A percentile compares a stretch with the other conserved stretches of the same genome.
Evolutionary conservation across 2,797 vertebrate genomes (phyloP).

Genomic region (Bucorvus abyssinicus): DNA sequence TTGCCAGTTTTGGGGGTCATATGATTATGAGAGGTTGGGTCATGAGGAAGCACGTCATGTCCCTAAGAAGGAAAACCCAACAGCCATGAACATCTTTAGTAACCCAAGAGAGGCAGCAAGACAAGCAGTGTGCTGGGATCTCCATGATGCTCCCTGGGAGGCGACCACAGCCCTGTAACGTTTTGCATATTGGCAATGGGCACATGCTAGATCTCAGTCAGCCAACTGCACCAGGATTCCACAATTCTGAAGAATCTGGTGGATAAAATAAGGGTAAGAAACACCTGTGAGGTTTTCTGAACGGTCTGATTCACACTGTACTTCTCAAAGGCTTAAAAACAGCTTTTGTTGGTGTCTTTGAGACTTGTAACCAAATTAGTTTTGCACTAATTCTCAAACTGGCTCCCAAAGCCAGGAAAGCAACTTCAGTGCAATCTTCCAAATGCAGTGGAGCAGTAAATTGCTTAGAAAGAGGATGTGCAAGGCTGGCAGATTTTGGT

Average conservation of each 20-base stretch:
- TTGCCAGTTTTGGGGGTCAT: neutral
- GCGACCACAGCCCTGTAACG: neutral
- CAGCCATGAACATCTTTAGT: neutral
- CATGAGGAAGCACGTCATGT: neutral
- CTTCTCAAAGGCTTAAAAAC: constrained; percentile 10
- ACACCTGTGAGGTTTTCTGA: neutral
- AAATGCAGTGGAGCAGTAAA: constrained; percentile 38
- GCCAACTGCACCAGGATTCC: neutral
- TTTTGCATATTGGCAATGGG: neutral
- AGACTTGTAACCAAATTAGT: constrained; percentile 51
- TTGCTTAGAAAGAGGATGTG: constrained; percentile 30
- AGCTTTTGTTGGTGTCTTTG: constrained; percentile 7
- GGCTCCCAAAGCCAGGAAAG: neutral
- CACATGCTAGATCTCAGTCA: neutral
- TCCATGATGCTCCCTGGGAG: neutral
- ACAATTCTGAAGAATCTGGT: neutral
- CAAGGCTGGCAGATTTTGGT: constrained; percentile 35
- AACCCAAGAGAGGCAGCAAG: neutral
- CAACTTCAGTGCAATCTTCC: constrained; percentile 11
- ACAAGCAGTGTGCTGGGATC: fast-evolving
- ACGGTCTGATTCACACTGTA: neutral
- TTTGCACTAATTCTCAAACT: constrained; percentile 32
- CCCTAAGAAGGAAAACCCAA: neutral
- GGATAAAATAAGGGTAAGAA: neutral
- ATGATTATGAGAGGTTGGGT: neutral